Conservation (phyloP, 2,797 vertebrate genomes). For the Galaxias olidus region DNA sequence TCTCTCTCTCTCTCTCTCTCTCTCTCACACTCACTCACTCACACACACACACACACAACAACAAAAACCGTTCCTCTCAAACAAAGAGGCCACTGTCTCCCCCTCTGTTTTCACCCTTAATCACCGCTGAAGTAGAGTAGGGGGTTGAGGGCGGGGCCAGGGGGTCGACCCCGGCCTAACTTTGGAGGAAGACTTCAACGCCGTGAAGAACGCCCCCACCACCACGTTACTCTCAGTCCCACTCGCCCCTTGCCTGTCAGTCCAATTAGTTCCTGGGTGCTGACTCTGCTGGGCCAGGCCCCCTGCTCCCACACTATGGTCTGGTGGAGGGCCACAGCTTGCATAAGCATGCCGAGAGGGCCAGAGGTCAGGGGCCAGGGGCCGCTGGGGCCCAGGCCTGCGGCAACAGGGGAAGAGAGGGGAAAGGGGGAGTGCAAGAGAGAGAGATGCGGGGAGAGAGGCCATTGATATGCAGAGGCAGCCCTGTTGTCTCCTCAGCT, state of each 20-base stretch:
- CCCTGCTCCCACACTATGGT: constrained; percentile 16
- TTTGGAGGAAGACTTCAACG: constrained; percentile 19
- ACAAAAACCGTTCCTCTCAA: constrained; percentile 28
- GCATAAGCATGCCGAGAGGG: constrained; percentile 12
- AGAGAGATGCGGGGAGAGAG: constrained; percentile 7
- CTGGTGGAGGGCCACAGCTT: constrained; percentile 20
- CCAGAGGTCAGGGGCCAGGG: background rate
- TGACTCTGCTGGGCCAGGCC: constrained; percentile 17
- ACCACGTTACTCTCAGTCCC: background rate
- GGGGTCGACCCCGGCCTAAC: constrained; percentile 16
- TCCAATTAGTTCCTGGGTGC: constrained; percentile 32
- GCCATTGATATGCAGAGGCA: constrained; percentile 30
- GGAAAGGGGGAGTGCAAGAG: background rate
- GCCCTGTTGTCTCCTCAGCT: constrained; percentile 22
- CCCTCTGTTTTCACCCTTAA: constrained; percentile 31
- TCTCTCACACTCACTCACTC: constrained; percentile 9
- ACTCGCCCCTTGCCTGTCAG: constrained; percentile 14
- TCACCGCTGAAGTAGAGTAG: constrained; percentile 28
- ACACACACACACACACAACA: constrained; percentile 8
- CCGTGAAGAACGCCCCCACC: background rate
- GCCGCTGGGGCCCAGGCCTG: background rate
- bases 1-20: background rate
- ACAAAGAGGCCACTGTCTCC: constrained; percentile 51
- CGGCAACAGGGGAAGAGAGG: background rate
- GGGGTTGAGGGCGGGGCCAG: too few species aligned